Conservation (phyloP, 2,113 vertebrate genomes). For the Rhineura floridana region DNA sequence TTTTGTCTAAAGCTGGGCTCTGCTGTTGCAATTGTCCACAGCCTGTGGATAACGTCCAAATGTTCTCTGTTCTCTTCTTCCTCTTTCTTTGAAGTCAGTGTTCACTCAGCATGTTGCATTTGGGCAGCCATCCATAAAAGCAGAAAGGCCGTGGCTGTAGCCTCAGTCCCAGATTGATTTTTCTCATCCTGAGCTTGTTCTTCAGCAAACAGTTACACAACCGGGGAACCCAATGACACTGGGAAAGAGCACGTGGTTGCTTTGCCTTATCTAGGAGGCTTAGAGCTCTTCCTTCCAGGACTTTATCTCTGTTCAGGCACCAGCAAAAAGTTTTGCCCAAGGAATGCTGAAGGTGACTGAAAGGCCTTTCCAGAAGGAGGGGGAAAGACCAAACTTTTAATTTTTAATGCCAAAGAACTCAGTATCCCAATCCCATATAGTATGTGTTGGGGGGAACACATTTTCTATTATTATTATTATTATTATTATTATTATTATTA, state of each 20-base stretch:
- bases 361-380: not conserved
- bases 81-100: not conserved
- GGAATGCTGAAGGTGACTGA: not conserved
- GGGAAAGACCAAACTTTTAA: not conserved
- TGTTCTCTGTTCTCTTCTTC: not conserved
- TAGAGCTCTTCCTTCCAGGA: not conserved
- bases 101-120: not conserved
- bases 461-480: no score
- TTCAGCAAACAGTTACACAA: not conserved
- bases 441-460: no score
- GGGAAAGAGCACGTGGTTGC: not conserved
- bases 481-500: no score
- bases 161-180: not conserved
- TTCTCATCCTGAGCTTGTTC: not conserved
- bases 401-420: not conserved
- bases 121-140: not conserved
- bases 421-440: not conserved
- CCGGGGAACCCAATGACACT: not conserved
- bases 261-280: not conserved
- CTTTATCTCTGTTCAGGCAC: not conserved
- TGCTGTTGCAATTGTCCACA: not conserved
- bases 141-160: not conserved
- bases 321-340: not conserved
- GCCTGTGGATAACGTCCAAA: not conserved
- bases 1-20: not conserved